These are phyloP conservation scores for Drosophila tropicalis DNA, from an alignment of 1,140 invertebrate genomes.

Conservation along the genomic window DNA sequence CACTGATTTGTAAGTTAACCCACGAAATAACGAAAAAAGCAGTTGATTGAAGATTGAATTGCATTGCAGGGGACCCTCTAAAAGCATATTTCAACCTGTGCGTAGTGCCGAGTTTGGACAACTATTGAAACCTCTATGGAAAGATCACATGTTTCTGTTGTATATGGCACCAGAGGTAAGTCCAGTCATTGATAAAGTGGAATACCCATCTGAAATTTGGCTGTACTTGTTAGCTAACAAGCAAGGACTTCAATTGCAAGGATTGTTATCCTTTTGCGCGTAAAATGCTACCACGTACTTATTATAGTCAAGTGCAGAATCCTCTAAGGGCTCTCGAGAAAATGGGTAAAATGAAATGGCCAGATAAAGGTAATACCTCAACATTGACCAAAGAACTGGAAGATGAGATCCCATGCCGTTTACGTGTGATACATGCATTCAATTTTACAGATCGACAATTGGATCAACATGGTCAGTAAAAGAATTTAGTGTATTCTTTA, in stretches of 20 bases:
- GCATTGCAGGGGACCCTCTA: slow-evolving; percentile 8
- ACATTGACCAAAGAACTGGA: not conserved
- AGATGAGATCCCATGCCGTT: slow-evolving; percentile 29
- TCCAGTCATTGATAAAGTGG: not conserved
- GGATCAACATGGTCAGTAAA: slow-evolving; percentile 37
- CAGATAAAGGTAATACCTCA: not conserved
- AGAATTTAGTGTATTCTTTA: no score
- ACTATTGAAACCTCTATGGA: slow-evolving; percentile 15
- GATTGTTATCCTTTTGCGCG: slow-evolving; percentile 48
- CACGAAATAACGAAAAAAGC: not conserved
- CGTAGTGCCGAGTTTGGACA: not conserved
- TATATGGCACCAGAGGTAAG: slow-evolving; percentile 51
- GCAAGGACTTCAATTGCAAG: slow-evolving; percentile 48
- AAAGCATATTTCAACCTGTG: slow-evolving; percentile 39
- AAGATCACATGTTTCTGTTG: slow-evolving; percentile 42
- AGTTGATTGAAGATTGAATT: not conserved
- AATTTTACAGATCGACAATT: slow-evolving; percentile 36
- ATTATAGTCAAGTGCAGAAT: slow-evolving; percentile 52
- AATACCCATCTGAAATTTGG: not conserved
- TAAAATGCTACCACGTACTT: slow-evolving; percentile 23
- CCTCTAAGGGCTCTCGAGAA: slow-evolving; percentile 16
- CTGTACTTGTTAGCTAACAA: slow-evolving; percentile 30
- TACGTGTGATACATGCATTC: slow-evolving; percentile 25
- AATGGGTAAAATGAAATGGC: not conserved
- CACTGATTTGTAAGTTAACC: slow-evolving; percentile 46